Percentiles rank a stretch among this genome's conserved stretches.
These are phyloP conservation scores for Metaphire vulgaris DNA, from an alignment of 1,140 invertebrate genomes.

Conservation along the genomic window DNA sequence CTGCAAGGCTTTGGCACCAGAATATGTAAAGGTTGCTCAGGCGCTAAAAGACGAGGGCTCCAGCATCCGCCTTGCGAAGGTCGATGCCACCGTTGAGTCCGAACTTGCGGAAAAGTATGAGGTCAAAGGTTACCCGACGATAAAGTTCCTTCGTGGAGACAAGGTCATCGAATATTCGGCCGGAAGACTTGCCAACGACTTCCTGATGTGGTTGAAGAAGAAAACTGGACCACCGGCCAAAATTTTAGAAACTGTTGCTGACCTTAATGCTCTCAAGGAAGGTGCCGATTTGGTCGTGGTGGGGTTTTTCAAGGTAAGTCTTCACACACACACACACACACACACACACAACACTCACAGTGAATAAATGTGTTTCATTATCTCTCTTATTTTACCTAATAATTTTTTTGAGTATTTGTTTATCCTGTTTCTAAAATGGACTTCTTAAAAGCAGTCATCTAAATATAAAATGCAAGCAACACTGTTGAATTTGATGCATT, in stretches of 20 bases:
- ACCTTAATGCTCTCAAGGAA: constrained; percentile 75
- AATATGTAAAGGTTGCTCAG: constrained; percentile 86
- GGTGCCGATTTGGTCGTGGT: constrained; percentile 72
- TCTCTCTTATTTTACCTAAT: no score
- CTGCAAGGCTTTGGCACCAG: constrained; percentile 93
- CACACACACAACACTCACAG: no score
- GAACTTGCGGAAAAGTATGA: constrained; percentile 75
- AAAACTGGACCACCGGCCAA: constrained; percentile 87
- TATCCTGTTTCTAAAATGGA: no score
- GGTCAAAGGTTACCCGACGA: constrained; percentile 85
- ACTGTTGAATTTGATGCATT: no score
- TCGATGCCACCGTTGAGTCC: constrained; percentile 86
- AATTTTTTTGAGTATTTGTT: no score
- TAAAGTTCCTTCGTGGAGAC: constrained; percentile 90
- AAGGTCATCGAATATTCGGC: constrained; percentile 69
- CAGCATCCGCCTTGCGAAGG: constrained; percentile 77
- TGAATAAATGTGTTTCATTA: no score
- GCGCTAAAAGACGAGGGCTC: constrained; percentile 61
- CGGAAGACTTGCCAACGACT: constrained; percentile 83
- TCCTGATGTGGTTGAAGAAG: constrained; percentile 88
- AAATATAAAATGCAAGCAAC: no score
- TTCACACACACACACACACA: no score
- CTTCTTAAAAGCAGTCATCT: no score
- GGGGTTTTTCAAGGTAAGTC: constrained; percentile 83
- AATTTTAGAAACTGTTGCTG: constrained; percentile 68